Conservation (phyloP, 2,797 vertebrate species). For the Periparus ater region DNA sequence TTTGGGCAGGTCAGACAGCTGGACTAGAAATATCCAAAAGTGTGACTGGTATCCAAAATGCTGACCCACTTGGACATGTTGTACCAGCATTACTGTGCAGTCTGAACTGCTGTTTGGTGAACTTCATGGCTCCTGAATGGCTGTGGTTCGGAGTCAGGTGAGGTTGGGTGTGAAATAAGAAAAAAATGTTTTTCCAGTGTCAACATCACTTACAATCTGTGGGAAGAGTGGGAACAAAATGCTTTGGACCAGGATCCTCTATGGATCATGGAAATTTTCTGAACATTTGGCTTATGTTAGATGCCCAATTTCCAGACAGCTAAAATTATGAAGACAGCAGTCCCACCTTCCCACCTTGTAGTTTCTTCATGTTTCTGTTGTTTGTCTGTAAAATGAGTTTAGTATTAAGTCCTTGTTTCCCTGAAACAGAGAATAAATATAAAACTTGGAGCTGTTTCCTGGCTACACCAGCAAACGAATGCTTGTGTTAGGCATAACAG, state of each 20-base stretch:
- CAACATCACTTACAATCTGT: background rate
- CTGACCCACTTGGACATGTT: background rate
- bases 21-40: background rate
- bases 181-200: background rate
- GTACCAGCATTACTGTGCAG: background rate
- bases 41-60: background rate
- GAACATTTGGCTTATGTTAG: background rate
- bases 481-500: background rate
- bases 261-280: background rate
- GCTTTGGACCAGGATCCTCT: background rate
- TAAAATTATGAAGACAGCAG: background rate
- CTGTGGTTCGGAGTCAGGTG: background rate
- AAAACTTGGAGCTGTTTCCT: background rate
- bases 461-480: background rate
- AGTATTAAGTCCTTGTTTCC: background rate
- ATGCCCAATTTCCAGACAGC: background rate
- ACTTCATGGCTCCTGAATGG: background rate
- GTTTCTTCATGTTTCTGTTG: background rate
- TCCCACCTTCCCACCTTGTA: background rate
- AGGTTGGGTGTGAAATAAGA: background rate
- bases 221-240: background rate
- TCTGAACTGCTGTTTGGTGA: background rate
- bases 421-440: background rate
- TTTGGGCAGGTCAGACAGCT: background rate
- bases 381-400: background rate